Base-by-base conservation (phyloP, 2,113 vertebrate species). In the Nymphicus hollandicus region DNA sequence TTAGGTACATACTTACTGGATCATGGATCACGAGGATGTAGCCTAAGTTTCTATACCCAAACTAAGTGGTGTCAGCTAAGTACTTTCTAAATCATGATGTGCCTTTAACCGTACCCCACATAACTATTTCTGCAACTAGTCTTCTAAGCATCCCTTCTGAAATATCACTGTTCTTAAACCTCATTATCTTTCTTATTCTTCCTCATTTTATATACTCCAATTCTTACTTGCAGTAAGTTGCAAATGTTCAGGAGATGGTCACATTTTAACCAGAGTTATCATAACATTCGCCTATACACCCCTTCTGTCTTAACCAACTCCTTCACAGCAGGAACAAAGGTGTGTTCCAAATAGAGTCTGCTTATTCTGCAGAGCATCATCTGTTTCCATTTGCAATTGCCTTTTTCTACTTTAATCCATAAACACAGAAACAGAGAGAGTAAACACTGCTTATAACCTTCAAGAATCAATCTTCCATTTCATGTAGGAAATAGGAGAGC, bases 11-110 rank as follows among this genome's bases (percentile, higher is more conserved):
- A 13, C 35, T n/a, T 68, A 46, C 35, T 71, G 55, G 17, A 58
- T 64, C 24, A n/a, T 8, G 13, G 49, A 28, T 63, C 16, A 17
- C 0, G 2, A 22, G 9, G 28, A 55, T 3, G 25, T 0, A 68
- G 39, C 25, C 8, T 25, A 69, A 6, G 2, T 47, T 85, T 64
- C 84, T 44, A 41, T 14, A 44, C 24, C 12, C 19, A 56, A 60
- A 47, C 13, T 11, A 37, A 25, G 20, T 28, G 10, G 17, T 39
- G 22, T 76, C 2, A 71, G 24, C 11, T 39, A 41, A 56, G 4
- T 46, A 60, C 70, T 72, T 89, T 55, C 60, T 73, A 68, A 71
- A 44, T 76, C 20, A 72, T 24, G 0, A 68, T 14, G 50, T 92
- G 37, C 13, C 24, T 88, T 92, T 68, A 84, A 71, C 7, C 3